These are phyloP conservation scores for Pundamilia nyererei DNA, from an alignment of 2,113 vertebrate genomes.

Conservation along the genomic window DNA sequence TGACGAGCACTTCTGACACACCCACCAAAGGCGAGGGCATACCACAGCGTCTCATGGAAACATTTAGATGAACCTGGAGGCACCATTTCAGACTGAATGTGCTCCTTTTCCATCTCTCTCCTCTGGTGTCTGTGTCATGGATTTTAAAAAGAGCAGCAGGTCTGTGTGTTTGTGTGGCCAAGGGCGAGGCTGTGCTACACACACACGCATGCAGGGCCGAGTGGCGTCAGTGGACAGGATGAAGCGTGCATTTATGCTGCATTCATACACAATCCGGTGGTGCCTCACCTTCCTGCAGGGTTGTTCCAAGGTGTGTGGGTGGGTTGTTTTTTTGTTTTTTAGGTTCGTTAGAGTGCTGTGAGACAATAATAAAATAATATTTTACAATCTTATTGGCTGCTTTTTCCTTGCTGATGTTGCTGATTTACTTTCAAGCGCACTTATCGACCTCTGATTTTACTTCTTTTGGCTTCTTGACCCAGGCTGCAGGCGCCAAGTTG, in stretches of 20 bases:
- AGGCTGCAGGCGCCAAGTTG: neutral
- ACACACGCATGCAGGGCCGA: neutral
- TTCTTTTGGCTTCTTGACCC: neutral
- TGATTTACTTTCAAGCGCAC: neutral
- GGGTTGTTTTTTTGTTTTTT: neutral
- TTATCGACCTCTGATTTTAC: neutral
- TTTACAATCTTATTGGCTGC: neutral
- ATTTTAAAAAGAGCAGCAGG: neutral
- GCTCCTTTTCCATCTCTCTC: neutral
- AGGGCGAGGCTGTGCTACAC: neutral
- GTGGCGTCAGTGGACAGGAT: neutral
- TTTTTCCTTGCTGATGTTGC: neutral
- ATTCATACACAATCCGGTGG: neutral
- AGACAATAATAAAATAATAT: neutral
- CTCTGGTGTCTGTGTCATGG: neutral
- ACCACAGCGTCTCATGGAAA: neutral
- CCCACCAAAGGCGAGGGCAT: neutral
- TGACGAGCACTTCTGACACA: neutral
- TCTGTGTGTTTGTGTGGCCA: neutral
- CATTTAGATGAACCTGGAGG: neutral
- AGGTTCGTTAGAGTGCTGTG: neutral
- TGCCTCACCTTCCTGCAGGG: neutral
- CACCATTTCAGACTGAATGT: neutral
- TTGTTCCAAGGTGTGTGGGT: neutral
- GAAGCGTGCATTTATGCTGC: neutral